phyloP scores from a whole-genome alignment of 2,888 invertebrate species.

The Lysandra coridon region DNA sequence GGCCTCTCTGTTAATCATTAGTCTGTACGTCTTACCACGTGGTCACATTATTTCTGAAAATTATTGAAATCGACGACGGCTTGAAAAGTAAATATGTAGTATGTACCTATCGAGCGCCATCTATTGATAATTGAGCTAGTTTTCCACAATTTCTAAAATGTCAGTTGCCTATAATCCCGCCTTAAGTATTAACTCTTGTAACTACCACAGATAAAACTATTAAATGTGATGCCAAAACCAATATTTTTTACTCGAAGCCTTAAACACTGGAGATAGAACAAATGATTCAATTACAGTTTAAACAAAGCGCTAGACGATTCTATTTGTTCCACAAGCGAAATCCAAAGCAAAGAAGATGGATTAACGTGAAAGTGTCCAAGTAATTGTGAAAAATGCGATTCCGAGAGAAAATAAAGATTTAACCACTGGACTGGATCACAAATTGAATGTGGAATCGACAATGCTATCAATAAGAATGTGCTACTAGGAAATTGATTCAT shows the following conservation, averaged over 20 bases:
- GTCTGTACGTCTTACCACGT: too few species aligned
- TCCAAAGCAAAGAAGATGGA: slow-evolving; percentile 74
- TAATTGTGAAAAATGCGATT: slow-evolving; percentile 78
- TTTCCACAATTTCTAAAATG: too few species aligned
- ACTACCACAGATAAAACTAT: background rate
- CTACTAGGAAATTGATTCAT: slow-evolving; percentile 36
- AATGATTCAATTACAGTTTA: slow-evolving; percentile 50
- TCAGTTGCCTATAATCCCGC: too few species aligned
- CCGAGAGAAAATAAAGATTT: slow-evolving; percentile 62
- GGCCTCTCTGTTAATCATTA: too few species aligned
- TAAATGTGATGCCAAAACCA: background rate
- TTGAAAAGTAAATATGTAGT: too few species aligned
- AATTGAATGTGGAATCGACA: slow-evolving; percentile 56
- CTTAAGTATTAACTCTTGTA: too few species aligned
- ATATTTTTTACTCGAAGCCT: background rate
- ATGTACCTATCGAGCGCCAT: too few species aligned
- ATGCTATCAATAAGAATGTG: slow-evolving; percentile 73
- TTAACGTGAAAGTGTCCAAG: slow-evolving; percentile 73
- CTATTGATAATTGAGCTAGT: too few species aligned
- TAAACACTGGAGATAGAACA: background rate
- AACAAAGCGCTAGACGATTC: slow-evolving; percentile 58
- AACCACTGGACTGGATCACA: slow-evolving; percentile 42
- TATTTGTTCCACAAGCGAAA: slow-evolving; percentile 70
- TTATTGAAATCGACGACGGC: too few species aligned
- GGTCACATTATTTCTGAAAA: too few species aligned